Base-by-base conservation (phyloP, 2,888 invertebrate species). In the Amorpha juglandis region DNA sequence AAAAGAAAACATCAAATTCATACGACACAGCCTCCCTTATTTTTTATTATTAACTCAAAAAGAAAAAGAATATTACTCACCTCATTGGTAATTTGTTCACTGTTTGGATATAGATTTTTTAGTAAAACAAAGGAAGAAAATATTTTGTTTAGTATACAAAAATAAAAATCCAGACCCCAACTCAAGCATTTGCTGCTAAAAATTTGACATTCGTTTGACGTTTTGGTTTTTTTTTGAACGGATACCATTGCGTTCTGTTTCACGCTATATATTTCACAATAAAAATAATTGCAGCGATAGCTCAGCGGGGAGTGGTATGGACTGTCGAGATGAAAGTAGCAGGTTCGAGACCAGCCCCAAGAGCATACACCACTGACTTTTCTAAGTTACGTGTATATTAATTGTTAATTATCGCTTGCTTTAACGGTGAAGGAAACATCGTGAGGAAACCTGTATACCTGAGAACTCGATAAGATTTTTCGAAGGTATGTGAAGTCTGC, bases 31-130 rank as follows among this genome's bases (percentile, higher is more conserved):
- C n/a, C 9, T 35, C 35, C 16, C 6, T 35, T 16, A 27, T 11
- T 33, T 19, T 38, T 63, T 21, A 51, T 14, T 35, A 7, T 14
- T 27, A 7, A 38, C 0, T 19, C 68, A 68, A 55, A 68, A 47
- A 11, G 53, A 64, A 58, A 62, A 42, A 69, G 21, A 66, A 67
- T 63, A 27, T 47, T 52, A 70, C 79, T 78, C 47, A 79, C 79
- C 79, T 79, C 78, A 77, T 79, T 76, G 74, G 79, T 63, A 47
- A 53, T 63, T 65, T 38, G 8, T 48, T 35, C 48, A 48, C 19
- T 8, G 45, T 35, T 48, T n/a, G 48, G 11, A 12, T 58, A 52
- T 62, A 51, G 4, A 27, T 35, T 52, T 51, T 47, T 62, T 19
- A 9, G 19, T 6, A 62, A 47, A 16, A 16, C 2, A 12, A 47